Conservation (phyloP, 2,797 vertebrate genomes). For the Antrozous pallidus region DNA sequence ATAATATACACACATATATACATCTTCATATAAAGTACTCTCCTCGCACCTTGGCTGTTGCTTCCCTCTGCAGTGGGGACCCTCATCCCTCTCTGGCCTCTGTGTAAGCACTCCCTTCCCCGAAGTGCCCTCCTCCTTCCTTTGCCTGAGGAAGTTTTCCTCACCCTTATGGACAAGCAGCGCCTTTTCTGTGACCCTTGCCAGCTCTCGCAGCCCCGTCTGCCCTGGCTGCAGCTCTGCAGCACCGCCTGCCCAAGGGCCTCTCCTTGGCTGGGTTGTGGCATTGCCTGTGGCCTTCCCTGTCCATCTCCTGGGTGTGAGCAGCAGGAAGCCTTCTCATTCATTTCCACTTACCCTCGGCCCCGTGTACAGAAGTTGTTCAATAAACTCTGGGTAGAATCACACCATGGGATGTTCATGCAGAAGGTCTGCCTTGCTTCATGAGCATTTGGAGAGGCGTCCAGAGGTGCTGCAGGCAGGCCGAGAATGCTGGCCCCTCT, state of each 20-base stretch:
- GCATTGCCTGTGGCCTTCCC: background rate
- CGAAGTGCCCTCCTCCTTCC: background rate
- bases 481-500: rapidly evolving
- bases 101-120: background rate
- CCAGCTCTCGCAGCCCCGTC: background rate
- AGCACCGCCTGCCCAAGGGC: background rate
- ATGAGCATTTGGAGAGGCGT: background rate
- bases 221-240: background rate
- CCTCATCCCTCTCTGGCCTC: background rate
- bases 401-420: background rate
- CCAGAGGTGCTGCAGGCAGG: background rate
- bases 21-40: too few species aligned
- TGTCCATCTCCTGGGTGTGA: background rate
- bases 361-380: background rate
- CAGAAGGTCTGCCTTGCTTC: background rate
- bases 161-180: background rate
- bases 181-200: background rate
- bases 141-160: background rate
- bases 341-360: background rate
- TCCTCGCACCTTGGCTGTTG: too few species aligned
- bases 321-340: too few species aligned
- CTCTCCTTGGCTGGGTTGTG: background rate
- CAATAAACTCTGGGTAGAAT: background rate
- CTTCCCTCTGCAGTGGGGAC: too few species aligned
- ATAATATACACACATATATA: too few species aligned